phyloP scores from a whole-genome alignment of 2,888 invertebrate species.

The Serripes groenlandicus region DNA sequence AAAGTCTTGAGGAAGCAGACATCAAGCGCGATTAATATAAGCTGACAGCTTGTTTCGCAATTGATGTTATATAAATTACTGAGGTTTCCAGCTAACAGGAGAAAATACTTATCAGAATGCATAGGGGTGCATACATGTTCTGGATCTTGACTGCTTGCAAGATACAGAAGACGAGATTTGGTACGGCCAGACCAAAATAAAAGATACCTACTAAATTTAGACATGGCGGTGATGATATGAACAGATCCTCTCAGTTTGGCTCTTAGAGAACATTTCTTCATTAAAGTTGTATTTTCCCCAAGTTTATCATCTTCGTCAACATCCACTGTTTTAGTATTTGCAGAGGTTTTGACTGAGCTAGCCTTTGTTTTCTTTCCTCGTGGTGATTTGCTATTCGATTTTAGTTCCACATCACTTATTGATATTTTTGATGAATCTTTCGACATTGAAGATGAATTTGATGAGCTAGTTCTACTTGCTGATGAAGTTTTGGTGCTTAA shows the following conservation, averaged over 20 bases:
- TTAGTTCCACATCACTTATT: not conserved
- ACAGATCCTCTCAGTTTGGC: conserved; percentile 51
- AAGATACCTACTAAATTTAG: conserved; percentile 47
- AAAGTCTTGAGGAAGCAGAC: too few species aligned
- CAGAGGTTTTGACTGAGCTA: not conserved
- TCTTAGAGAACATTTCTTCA: conserved; percentile 14
- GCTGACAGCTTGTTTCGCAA: too few species aligned
- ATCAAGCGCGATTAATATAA: too few species aligned
- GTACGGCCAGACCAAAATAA: too few species aligned
- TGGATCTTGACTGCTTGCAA: too few species aligned
- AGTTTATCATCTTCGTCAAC: not conserved
- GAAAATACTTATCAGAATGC: too few species aligned
- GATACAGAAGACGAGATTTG: too few species aligned
- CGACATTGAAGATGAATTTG: not conserved
- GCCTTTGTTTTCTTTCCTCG: not conserved
- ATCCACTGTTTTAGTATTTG: conserved; percentile 2
- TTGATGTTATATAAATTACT: too few species aligned
- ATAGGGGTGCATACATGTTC: too few species aligned
- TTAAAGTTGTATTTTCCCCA: not conserved
- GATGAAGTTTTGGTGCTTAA: not conserved
- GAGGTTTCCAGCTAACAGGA: too few species aligned
- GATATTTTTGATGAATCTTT: not conserved
- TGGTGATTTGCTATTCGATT: not conserved
- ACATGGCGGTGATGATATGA: conserved; percentile 53
- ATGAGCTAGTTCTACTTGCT: not conserved